Conservation (phyloP, 2,113 vertebrate genomes). For the Thryonomys swinderianus region DNA sequence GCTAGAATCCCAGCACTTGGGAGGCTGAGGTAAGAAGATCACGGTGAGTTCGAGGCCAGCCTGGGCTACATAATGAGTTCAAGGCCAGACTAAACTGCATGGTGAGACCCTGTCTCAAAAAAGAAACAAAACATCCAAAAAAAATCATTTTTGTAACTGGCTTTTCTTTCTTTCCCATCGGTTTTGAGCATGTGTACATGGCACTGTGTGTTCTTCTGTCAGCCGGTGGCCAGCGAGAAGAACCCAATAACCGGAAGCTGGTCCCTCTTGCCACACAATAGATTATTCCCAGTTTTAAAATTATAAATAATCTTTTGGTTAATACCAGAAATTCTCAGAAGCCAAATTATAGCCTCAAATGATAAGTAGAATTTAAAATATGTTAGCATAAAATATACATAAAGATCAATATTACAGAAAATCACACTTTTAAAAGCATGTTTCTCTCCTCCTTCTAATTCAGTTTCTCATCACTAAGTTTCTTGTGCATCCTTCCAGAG, state of each 20-base stretch:
- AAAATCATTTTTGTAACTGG: background rate
- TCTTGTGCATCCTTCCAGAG: background rate
- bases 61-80: too few species aligned
- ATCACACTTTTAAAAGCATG: background rate
- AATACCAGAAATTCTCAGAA: constrained; percentile 5
- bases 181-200: background rate
- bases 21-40: too few species aligned
- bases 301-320: constrained; percentile 23
- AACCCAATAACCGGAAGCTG: background rate
- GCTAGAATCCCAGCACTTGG: too few species aligned
- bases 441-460: background rate
- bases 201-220: background rate
- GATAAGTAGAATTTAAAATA: background rate
- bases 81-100: too few species aligned
- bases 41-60: too few species aligned
- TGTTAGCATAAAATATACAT: background rate
- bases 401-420: background rate
- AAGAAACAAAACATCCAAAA: too few species aligned
- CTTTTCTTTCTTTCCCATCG: background rate
- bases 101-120: too few species aligned
- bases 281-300: background rate
- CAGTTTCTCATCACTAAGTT: background rate
- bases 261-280: background rate
- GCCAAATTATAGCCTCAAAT: background rate
- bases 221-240: background rate